Evolutionary conservation across 2,113 vertebrate species (phyloP).

Genomic region (Ovis aries): ARS-UI_Ramb_v3.0 NC_056080.1:23732501-23733000

Average conservation of each 20-base stretch:
- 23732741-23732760: background rate
- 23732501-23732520: background rate
- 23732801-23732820: background rate
- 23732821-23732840: background rate
- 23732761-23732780: background rate
- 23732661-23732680: background rate
- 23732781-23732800: conserved; percentile 10
- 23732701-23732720: background rate
- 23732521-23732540: background rate
- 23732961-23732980: background rate
- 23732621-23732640: background rate
- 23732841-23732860: conserved; percentile 23
- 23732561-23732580: background rate
- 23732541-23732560: background rate
- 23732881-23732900: background rate
- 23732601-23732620: background rate
- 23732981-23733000: background rate
- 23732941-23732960: background rate
- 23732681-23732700: background rate
- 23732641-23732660: background rate
- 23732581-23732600: background rate
- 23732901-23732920: background rate
- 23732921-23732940: background rate
- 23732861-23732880: background rate
- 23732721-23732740: background rate